phyloP scores from a whole-genome alignment of 1,140 invertebrate species.

The Penaeus indicus region DNA sequence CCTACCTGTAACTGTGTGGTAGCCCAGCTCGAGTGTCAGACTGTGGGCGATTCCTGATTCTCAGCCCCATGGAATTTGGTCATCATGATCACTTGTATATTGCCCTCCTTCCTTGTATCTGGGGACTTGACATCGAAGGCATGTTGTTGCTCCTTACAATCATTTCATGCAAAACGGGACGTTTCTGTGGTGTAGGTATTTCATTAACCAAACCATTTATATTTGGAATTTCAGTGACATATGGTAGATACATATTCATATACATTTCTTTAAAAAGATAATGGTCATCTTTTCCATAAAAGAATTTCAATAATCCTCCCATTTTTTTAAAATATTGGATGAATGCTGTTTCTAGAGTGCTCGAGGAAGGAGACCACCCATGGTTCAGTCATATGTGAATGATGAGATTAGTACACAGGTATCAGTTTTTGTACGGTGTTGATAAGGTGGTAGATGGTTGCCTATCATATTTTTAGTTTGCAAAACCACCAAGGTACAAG shows the following conservation, averaged over 20 bases:
- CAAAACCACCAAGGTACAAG: too few species aligned
- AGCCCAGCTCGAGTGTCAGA: constrained; percentile 87
- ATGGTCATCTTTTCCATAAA: background rate
- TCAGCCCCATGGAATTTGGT: constrained; percentile 85
- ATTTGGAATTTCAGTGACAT: constrained; percentile 67
- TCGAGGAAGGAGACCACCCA: too few species aligned
- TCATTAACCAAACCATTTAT: constrained; percentile 3
- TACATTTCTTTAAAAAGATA: background rate
- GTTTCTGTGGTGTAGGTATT: constrained; percentile 48
- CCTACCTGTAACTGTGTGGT: constrained; percentile 66
- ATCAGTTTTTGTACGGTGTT: background rate
- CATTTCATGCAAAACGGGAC: constrained; percentile 39
- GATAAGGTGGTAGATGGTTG: background rate
- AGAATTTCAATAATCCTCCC: background rate
- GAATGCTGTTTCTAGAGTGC: constrained; percentile 30
- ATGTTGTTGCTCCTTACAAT: constrained; percentile 35
- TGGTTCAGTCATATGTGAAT: background rate
- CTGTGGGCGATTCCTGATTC: constrained; percentile 89
- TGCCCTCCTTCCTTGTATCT: constrained; percentile 67
- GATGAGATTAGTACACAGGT: background rate
- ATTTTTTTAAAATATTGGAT: constrained; percentile 24
- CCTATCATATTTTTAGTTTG: too few species aligned
- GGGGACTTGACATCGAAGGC: constrained; percentile 29
- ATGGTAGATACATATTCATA: constrained; percentile 50
- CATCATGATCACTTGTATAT: constrained; percentile 91